Conservation (phyloP, 2,888 invertebrate genomes). For the Epinotia demarniana region DNA sequence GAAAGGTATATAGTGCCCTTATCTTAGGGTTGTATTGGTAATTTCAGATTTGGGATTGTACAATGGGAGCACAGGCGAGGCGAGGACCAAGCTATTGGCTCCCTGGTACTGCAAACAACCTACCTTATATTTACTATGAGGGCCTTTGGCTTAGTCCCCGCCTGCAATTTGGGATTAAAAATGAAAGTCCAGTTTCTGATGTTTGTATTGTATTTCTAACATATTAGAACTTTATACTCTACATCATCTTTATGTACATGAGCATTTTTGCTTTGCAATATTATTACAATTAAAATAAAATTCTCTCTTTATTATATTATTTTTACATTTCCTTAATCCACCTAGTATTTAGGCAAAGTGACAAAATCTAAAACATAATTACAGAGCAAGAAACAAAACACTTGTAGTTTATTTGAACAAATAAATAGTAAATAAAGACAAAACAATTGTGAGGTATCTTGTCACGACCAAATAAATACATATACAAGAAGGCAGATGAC, state of each 20-base stretch:
- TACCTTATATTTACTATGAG: no score
- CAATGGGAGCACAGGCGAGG: no score
- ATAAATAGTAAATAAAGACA: conserved; percentile 37
- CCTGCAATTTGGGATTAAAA: conserved; percentile 41
- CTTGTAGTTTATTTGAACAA: conserved; percentile 27
- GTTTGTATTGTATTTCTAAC: conserved; percentile 80
- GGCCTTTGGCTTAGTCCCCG: not conserved
- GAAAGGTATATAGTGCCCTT: no score
- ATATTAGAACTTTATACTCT: conserved; percentile 82
- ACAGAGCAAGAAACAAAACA: conserved; percentile 44
- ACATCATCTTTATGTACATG: conserved; percentile 81
- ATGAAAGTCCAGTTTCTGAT: conserved; percentile 56
- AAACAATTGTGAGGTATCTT: conserved; percentile 39
- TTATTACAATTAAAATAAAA: conserved; percentile 81
- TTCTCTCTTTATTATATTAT: conserved; percentile 81
- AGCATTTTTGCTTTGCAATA: conserved; percentile 82
- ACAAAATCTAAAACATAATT: conserved; percentile 60
- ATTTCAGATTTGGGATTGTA: no score
- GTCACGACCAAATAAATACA: conserved; percentile 46
- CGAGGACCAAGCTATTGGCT: no score
- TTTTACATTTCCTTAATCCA: conserved; percentile 73
- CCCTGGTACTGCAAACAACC: no score
- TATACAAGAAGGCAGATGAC: conserved; percentile 43
- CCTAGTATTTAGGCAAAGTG: conserved; percentile 77
- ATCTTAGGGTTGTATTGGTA: no score